Evolutionary conservation across 2,888 invertebrate genomes (phyloP).

Genomic region (Galerucella pusilla): DNA sequence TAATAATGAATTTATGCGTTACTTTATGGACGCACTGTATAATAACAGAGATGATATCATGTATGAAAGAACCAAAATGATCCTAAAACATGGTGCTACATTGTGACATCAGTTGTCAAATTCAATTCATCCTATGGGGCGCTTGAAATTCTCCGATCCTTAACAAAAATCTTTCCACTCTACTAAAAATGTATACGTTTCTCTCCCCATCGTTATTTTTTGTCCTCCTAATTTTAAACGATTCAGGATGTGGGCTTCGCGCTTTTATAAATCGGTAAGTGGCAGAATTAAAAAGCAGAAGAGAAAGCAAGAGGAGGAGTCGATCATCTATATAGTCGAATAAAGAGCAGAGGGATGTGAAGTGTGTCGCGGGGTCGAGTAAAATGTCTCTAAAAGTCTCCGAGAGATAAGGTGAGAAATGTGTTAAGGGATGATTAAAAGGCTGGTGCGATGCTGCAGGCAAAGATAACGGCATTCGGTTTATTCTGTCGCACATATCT

Average conservation of each 20-base stretch:
- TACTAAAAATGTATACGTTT: neutral
- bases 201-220: neutral
- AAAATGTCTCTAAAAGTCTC: slow-evolving; percentile 53
- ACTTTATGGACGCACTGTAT: no score
- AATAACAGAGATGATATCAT: no score
- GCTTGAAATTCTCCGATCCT: no score
- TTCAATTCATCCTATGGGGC: no score
- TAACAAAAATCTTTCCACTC: no score
- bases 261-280: slow-evolving; percentile 30
- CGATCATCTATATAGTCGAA: slow-evolving; percentile 13
- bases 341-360: neutral
- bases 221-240: neutral
- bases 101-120: no score
- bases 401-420: slow-evolving; percentile 62
- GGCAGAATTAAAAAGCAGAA: slow-evolving; percentile 31
- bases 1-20: no score
- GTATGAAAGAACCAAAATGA: no score
- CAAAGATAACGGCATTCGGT: slow-evolving; percentile 57
- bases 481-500: slow-evolving; percentile 58
- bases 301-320: neutral
- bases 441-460: slow-evolving; percentile 60
- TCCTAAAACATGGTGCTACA: no score
- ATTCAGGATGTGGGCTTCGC: slow-evolving; percentile 18
- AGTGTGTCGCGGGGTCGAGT: slow-evolving; percentile 23
- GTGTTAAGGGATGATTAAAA: slow-evolving; percentile 65